Base-by-base conservation (phyloP, 2,113 vertebrate species). In the Trogon surrucura region DNA sequence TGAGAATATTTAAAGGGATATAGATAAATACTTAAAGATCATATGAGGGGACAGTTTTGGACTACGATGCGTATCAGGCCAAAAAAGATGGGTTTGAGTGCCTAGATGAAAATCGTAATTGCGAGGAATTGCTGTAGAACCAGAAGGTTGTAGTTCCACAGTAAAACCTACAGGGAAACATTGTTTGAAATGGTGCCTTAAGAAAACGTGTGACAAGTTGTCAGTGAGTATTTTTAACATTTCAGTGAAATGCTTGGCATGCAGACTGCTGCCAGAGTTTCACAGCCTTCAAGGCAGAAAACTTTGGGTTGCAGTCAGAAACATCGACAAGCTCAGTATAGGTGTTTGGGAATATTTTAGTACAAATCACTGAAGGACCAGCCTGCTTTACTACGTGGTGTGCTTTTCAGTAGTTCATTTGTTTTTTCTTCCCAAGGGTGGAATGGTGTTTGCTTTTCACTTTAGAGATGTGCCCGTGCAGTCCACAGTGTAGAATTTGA, bases 41-140 rank as follows among this genome's bases (percentile, higher is more conserved):
- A 20, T 25, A 16, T 62, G 5, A 6, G 11, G 4, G 6, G 19
- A 13, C 11, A 27, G 8, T 32, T 83, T 80, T 84, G 32, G 27
- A 3, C 7, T 62, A 32, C 19, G 16, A 38, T 65, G 5, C 6
- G 2, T 50, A 66, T 62, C 8, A 36, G 10, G 44, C 27, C 50
- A 22, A 70, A 75, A 29, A 58, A 15, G 22, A 16, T 18, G 21
- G 60, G 9, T 61, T 45, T 74, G 56, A 5, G 25, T 29, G 7
- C 58, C 47, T 7, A 38, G 26, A 25, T 80, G n/a, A 34, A 67
- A 75, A 30, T 45, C 0, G 1, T 45, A 67, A 47, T 70, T 61
- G n/a, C 0, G 1, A 54, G 36, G 26, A 0, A 2, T 69, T 41
- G 41, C 26, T 73, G 9, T 44, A 73, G 56, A 73, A 57, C 34